Evolutionary conservation across 2,888 invertebrate genomes (phyloP), one percentile per base, ranked within the genome.

Genomic region (Pterobdella sp.): DNA sequence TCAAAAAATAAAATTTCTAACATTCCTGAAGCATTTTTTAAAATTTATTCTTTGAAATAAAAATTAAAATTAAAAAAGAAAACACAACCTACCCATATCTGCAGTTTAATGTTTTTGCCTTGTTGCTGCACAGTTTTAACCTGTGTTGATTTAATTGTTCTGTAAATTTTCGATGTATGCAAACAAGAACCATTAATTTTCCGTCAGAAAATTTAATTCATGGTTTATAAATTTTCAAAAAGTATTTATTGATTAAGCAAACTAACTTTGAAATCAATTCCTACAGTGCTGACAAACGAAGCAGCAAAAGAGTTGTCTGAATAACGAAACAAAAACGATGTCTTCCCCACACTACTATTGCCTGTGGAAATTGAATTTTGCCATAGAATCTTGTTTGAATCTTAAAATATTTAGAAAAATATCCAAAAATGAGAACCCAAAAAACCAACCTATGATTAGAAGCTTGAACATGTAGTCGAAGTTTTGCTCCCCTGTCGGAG

Each of bases 271-370:
- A 73, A 73, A 64, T 73, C 73, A 60, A 73, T 73, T 37, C 73
- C 73, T 14, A 73, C 73, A 1, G 73, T 73, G 70, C 73, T 73
- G 63, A 73, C 73, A 32, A 73, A 73, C 78, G 97, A 97, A 78
- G 97, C 97, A 78, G 97, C 98, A 87, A 99, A 98, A 77, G 96
- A 96, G 85, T 98, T 98, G 85, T 98, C 98, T 74, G 98, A 97
- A 52, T 73, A 73, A 26, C 73, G 69, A 34, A 73, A 73, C 22
- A 73, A 65, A 37, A 73, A 73, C 1, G 73, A 73, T 1, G 73
- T 73, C 36, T 73, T 73, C 14, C 73, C 73, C 10, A 73, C 73
- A 26, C 70, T 70, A 29, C 82, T 82, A 79, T 84, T 84, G 72
- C 84, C 84, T 72, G 34, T 68, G n/a, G 34, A 42, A 35, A 22